Percentiles rank a stretch among this genome's conserved stretches.
Conservation (phyloP, 2,113 vertebrate genomes). For the Girardinichthys multiradiatus region DNA sequence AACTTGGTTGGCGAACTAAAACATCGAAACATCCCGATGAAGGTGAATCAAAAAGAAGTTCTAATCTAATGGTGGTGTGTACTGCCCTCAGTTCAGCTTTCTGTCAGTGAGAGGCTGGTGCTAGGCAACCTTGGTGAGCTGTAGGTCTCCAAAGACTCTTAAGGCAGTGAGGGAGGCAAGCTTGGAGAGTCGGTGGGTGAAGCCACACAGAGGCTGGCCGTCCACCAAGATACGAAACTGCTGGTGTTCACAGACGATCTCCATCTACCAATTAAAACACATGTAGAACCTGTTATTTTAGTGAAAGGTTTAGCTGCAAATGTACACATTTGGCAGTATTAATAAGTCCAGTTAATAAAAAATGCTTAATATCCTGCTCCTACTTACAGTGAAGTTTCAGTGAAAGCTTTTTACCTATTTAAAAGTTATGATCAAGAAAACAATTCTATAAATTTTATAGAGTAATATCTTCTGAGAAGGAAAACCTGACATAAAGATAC, state of each 20-base stretch:
- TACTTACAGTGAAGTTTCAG: background rate
- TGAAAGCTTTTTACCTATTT: background rate
- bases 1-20: slow-evolving; percentile 40
- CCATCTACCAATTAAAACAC: slow-evolving; percentile 81
- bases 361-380: background rate
- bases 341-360: background rate
- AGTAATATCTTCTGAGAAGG: no score
- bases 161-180: slow-evolving; percentile 85
- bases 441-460: no score
- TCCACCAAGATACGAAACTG: slow-evolving; percentile 90
- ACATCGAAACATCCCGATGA: slow-evolving; percentile 24
- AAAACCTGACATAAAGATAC: no score
- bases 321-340: background rate
- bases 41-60: slow-evolving; percentile 34
- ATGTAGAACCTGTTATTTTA: background rate
- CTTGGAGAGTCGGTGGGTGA: slow-evolving; percentile 82
- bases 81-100: background rate
- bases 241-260: slow-evolving; percentile 91
- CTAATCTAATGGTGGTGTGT: slow-evolving; percentile 37
- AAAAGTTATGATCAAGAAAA: background rate
- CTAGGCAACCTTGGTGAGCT: slow-evolving; percentile 91
- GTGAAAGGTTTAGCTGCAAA: background rate
- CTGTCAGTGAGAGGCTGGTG: background rate
- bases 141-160: slow-evolving; percentile 85
- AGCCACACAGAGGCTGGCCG: slow-evolving; percentile 88